These are phyloP conservation scores for Anorthoa munda DNA, from an alignment of 2,888 invertebrate genomes.

Conservation along the genomic window DNA sequence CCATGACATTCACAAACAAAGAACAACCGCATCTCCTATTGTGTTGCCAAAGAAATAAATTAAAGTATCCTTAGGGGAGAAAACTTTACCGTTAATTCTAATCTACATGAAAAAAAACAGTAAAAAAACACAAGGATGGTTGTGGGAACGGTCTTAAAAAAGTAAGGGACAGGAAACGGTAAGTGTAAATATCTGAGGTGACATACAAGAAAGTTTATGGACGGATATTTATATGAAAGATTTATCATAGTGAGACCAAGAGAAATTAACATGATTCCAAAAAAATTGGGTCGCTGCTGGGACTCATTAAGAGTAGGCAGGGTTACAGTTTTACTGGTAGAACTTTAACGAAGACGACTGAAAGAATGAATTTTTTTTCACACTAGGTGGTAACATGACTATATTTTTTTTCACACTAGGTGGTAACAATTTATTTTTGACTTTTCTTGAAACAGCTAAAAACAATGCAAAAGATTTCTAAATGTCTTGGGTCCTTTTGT, in stretches of 20 bases:
- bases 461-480: too few species aligned
- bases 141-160: slow-evolving; percentile 89
- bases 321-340: not conserved
- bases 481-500: too few species aligned
- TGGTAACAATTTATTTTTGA: too few species aligned
- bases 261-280: slow-evolving; percentile 26
- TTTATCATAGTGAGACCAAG: slow-evolving; percentile 73
- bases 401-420: too few species aligned
- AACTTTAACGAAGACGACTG: not conserved
- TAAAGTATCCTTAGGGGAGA: slow-evolving; percentile 89
- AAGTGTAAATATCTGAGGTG: slow-evolving; percentile 88
- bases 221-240: slow-evolving; percentile 86
- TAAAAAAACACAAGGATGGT: slow-evolving; percentile 83
- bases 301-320: slow-evolving; percentile 13
- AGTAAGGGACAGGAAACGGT: slow-evolving; percentile 84
- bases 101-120: slow-evolving; percentile 83
- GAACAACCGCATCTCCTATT: slow-evolving; percentile 86
- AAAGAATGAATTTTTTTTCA: not conserved
- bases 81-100: slow-evolving; percentile 88
- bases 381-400: too few species aligned
- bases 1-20: slow-evolving; percentile 83
- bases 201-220: slow-evolving; percentile 82
- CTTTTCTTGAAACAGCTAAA: too few species aligned
- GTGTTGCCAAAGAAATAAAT: slow-evolving; percentile 88
- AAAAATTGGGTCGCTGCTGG: slow-evolving; percentile 49